Base-by-base conservation (phyloP, 1,140 invertebrate species). In the Chlorops oryzae region DNA sequence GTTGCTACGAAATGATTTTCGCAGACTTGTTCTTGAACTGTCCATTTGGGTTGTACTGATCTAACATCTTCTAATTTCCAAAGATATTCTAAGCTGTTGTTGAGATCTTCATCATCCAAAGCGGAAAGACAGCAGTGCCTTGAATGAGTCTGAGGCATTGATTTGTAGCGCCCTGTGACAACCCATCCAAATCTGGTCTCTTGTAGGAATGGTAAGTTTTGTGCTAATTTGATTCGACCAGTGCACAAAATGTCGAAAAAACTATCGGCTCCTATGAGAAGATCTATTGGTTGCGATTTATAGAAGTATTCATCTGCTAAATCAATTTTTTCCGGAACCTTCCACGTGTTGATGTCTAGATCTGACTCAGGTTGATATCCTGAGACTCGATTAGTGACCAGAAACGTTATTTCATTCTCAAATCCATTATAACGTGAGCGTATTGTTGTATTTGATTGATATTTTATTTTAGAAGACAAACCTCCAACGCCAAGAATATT, bases 101-200 rank as follows among this genome's bases (percentile, higher is more conserved):
- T 38, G 27, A 48, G n/a, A 13, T 4, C 4, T 13, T 32, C 4
- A 21, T 21, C 17, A 46, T 9, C 15, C 35, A n/a, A 34, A n/a
- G n/a, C n/a, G n/a, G n/a, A n/a, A n/a, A n/a, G n/a, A n/a, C n/a
- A 13, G 15, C 17, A n/a, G n/a, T n/a, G n/a, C n/a, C n/a, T n/a
- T n/a, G n/a, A n/a, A n/a, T n/a, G n/a, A n/a, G n/a, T n/a, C n/a
- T n/a, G n/a, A n/a, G n/a, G n/a, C n/a, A n/a, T n/a, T n/a, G n/a
- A n/a, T n/a, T n/a, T n/a, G n/a, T n/a, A n/a, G n/a, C n/a, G n/a
- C n/a, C 55, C 55, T 23, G 46, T 47, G 1, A 57, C 42, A 18
- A 57, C 24, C 63, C 63, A 70, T 12, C 61, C 65, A 12, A 72
- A 51, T 37, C 57, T 40, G n/a, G 59, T 65, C 56, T 69, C 57